A percentile compares a stretch with the other conserved stretches of the same genome.
Evolutionary conservation across 35 echinoderm and acorn worm species (phyloP).

Genomic region (Acanthaster planci): DNA sequence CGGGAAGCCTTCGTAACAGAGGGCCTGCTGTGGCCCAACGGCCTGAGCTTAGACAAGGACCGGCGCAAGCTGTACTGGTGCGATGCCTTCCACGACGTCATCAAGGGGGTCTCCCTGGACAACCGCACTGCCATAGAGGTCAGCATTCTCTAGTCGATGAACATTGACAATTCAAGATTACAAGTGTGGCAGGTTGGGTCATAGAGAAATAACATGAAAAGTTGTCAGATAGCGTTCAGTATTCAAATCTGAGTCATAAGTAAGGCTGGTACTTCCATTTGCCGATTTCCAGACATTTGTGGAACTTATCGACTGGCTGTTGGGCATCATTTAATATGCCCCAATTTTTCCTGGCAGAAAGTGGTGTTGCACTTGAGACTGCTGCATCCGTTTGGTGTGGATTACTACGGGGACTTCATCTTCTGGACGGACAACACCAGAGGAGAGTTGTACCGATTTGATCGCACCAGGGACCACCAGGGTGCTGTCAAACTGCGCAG

Average conservation of each 20-base stretch:
- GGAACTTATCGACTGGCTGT: no score
- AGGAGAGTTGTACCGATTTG: conserved; percentile 54
- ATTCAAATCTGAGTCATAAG: no score
- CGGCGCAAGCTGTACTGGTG: conserved; percentile 69
- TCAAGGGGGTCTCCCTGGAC: neutral
- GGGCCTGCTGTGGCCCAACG: conserved; percentile 83
- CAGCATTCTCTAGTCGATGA: neutral
- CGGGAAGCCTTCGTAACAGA: conserved; percentile 17
- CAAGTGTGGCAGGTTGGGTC: no score
- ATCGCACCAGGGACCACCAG: neutral
- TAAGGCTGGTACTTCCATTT: no score
- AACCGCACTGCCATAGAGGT: neutral
- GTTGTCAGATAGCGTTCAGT: no score
- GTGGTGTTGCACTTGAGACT: neutral
- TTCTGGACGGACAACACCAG: conserved; percentile 82
- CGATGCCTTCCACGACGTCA: conserved; percentile 90
- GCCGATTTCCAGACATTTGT: no score
- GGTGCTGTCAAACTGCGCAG: conserved; percentile 43
- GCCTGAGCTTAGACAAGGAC: conserved; percentile 59
- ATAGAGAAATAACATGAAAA: no score
- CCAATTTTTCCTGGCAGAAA: neutral
- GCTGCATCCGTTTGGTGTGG: conserved; percentile 80
- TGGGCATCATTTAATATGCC: no score
- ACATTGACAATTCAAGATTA: no score
- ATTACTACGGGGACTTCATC: conserved; percentile 40